These are phyloP conservation scores for Acronicta aceris DNA, from an alignment of 2,888 invertebrate species.

Conservation along the genomic window DNA sequence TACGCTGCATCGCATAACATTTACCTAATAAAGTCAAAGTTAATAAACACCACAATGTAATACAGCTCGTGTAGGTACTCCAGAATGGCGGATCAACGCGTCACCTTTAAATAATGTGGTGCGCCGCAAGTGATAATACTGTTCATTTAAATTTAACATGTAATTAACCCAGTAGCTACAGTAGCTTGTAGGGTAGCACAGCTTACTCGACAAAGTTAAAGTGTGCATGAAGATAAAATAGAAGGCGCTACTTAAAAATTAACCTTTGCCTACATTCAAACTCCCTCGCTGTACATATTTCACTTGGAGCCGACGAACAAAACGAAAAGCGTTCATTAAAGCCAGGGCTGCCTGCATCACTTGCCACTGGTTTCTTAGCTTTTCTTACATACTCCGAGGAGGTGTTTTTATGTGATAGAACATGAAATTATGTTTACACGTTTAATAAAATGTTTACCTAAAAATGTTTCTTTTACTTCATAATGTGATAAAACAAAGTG, in stretches of 20 bases:
- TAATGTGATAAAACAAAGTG: too few relatives aligned
- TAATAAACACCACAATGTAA: neutral
- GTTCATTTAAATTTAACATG: neutral
- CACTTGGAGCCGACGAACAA: slow-evolving; percentile 16
- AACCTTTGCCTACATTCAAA: slow-evolving; percentile 3
- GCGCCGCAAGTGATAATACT: neutral
- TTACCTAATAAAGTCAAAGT: neutral
- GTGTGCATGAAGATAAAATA: slow-evolving; percentile 16
- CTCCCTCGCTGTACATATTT: slow-evolving; percentile 4
- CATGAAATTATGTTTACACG: too few relatives aligned
- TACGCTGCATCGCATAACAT: neutral
- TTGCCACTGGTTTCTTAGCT: too few relatives aligned
- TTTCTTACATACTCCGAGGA: too few relatives aligned
- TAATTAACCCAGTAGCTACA: neutral
- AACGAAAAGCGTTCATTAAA: slow-evolving; percentile 10
- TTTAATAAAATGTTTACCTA: too few relatives aligned
- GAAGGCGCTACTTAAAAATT: slow-evolving; percentile 22
- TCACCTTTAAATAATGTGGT: neutral
- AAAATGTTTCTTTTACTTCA: too few relatives aligned
- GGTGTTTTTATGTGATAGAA: too few relatives aligned
- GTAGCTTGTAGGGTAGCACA: neutral
- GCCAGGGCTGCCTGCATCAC: slow-evolving; percentile 14
- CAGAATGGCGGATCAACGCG: neutral
- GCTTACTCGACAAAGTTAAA: slow-evolving; percentile 8
- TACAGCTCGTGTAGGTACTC: neutral